These are phyloP conservation scores for Tyrophagus putrescentiae DNA, from an alignment of 1,140 invertebrate species.

Conservation along the genomic window DNA sequence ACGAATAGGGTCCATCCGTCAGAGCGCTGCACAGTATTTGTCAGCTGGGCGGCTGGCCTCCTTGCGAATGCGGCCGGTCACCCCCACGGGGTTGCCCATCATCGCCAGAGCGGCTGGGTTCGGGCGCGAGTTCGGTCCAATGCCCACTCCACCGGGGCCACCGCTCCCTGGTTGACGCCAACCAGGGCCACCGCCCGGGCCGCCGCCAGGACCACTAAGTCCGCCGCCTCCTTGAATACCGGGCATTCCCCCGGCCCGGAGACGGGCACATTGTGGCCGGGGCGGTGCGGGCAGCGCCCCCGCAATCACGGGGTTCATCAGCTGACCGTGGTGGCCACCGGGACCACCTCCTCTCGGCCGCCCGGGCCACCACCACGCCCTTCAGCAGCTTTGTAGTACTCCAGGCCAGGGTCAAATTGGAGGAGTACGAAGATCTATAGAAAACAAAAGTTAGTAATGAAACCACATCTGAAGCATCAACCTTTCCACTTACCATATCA, in stretches of 20 bases:
- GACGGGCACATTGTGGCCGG: conserved; percentile 14
- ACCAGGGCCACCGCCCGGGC: no score
- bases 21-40: conserved; percentile 96
- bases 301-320: no score
- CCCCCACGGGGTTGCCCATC: background rate
- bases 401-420: conserved; percentile 89
- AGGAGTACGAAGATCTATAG: conserved; percentile 80
- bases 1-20: conserved; percentile 70
- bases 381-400: conserved; percentile 67
- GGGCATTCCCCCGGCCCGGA: no score
- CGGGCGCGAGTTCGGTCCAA: background rate
- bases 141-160: background rate
- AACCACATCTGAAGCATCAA: no score
- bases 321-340: no score
- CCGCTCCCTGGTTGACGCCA: background rate
- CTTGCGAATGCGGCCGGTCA: background rate
- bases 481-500: conserved; percentile 60
- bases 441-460: no score
- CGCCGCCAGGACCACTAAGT: no score
- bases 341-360: conserved; percentile 16
- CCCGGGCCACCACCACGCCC: conserved; percentile 9
- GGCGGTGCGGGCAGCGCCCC: background rate
- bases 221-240: no score
- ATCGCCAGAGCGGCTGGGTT: background rate
- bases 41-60: conserved; percentile 50